Conservation (phyloP, 2,113 vertebrate genomes). For the Cnemophilus loriae region DNA sequence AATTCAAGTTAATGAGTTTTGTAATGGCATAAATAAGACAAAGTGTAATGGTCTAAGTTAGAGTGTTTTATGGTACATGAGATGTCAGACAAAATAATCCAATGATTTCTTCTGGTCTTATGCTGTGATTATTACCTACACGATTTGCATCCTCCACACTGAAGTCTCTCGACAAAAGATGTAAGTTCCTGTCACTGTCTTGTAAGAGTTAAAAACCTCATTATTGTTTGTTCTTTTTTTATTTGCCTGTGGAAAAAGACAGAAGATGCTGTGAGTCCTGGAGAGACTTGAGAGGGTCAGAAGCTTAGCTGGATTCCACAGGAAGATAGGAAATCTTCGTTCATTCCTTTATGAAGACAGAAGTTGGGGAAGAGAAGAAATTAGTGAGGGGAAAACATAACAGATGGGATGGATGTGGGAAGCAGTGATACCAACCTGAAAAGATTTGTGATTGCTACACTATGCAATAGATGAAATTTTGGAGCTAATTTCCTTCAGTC, state of each 20-base stretch:
- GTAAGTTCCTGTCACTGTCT: constrained; percentile 11
- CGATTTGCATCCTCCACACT: not conserved
- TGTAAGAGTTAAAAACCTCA: constrained; percentile 23
- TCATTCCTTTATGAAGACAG: not conserved
- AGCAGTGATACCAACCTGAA: not conserved
- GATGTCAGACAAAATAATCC: not conserved
- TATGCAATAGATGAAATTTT: not conserved
- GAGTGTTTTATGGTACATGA: not conserved
- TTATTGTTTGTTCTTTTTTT: constrained; percentile 8
- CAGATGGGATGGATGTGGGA: not conserved
- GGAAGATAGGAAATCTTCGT: not conserved
- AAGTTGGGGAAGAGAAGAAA: not conserved
- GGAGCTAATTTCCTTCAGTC: not conserved
- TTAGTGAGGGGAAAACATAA: not conserved
- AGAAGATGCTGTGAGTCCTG: rapidly evolving
- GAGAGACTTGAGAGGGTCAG: not conserved
- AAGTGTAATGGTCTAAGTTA: not conserved
- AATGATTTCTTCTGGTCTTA: not conserved
- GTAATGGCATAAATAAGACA: not conserved
- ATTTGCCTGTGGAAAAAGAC: not conserved
- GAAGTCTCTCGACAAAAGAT: constrained; percentile 19
- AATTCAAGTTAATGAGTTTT: not conserved
- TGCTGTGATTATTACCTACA: not conserved
- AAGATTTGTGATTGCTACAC: not conserved
- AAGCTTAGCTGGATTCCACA: not conserved